Percentiles rank a stretch among this genome's conserved stretches.
phyloP scores from a whole-genome alignment of 1,140 invertebrate genomes.

The Ooceraea biroi region DNA sequence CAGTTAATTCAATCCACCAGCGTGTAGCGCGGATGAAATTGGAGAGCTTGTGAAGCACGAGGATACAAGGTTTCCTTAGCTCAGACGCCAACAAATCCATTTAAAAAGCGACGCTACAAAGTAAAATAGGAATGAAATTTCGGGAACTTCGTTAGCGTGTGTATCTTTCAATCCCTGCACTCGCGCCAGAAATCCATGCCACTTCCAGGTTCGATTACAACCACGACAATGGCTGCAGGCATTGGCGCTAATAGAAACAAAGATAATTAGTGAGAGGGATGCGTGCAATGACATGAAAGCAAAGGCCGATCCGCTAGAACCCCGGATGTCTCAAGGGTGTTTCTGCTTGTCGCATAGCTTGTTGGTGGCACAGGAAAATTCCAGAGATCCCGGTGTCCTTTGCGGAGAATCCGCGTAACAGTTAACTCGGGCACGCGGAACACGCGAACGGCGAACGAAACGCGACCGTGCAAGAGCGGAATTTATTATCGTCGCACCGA shows the following conservation, averaged over 20 bases:
- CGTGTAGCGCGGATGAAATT: constrained; percentile 14
- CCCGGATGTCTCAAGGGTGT: constrained; percentile 6
- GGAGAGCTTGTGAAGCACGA: constrained; percentile 3
- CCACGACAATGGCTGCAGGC: neutral
- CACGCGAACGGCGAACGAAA: constrained; percentile 1
- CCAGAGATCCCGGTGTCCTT: neutral
- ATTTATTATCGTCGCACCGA: neutral
- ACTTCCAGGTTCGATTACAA: neutral
- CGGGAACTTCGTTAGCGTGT: too few relatives aligned
- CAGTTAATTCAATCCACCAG: constrained; percentile 41
- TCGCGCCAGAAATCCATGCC: neutral
- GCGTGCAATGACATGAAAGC: neutral
- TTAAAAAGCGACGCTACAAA: too few relatives aligned
- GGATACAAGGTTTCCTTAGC: neutral
- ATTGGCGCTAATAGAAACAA: constrained; percentile 1
- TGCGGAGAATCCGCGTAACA: neutral
- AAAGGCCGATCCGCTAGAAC: constrained; percentile 22
- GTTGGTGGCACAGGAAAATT: constrained; percentile 27
- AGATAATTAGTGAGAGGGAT: constrained; percentile 22
- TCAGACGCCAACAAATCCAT: neutral
- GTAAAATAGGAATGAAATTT: too few relatives aligned
- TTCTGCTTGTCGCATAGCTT: neutral
- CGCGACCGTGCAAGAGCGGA: neutral
- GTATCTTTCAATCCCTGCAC: neutral
- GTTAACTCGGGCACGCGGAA: neutral